Conservation (phyloP, 1,140 invertebrate genomes). For the Solenopsis fugax region DNA sequence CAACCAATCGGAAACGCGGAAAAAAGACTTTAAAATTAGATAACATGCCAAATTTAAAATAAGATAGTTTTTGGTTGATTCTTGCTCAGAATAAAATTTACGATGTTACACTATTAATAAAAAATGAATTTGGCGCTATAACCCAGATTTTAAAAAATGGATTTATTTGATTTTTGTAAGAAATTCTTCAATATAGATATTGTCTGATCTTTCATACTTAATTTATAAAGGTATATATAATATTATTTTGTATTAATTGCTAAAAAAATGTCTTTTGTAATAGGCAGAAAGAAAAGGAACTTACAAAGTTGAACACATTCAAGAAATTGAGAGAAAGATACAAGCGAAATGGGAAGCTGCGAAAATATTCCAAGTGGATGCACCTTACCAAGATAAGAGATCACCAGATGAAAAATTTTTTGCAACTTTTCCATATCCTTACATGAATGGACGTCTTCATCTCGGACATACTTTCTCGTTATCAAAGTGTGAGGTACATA, state of each 20-base stretch:
- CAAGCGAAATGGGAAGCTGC: slow-evolving; percentile 94
- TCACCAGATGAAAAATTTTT: slow-evolving; percentile 94
- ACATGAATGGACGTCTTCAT: slow-evolving; percentile 99
- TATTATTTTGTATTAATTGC: slow-evolving; percentile 6
- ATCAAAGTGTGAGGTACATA: slow-evolving; percentile 96
- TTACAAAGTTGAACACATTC: slow-evolving; percentile 96
- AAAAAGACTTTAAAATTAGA: no score
- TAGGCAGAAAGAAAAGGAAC: slow-evolving; percentile 95
- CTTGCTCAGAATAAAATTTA: no score
- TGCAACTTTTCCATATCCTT: slow-evolving; percentile 98
- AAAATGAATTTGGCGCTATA: no score
- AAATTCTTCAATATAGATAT: neutral
- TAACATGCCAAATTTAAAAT: no score
- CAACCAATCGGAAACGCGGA: no score
- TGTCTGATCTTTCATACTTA: neutral
- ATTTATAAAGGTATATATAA: neutral
- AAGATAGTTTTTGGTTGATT: no score
- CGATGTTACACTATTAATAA: no score
- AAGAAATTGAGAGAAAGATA: slow-evolving; percentile 94
- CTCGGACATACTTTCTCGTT: slow-evolving; percentile 99
- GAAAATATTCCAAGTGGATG: slow-evolving; percentile 94
- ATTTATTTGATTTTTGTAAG: no score
- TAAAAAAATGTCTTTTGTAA: slow-evolving; percentile 14
- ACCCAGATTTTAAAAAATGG: no score
- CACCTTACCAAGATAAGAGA: slow-evolving; percentile 88